phyloP scores from a whole-genome alignment of 2,113 vertebrate genomes.

The Columba livia region DNA sequence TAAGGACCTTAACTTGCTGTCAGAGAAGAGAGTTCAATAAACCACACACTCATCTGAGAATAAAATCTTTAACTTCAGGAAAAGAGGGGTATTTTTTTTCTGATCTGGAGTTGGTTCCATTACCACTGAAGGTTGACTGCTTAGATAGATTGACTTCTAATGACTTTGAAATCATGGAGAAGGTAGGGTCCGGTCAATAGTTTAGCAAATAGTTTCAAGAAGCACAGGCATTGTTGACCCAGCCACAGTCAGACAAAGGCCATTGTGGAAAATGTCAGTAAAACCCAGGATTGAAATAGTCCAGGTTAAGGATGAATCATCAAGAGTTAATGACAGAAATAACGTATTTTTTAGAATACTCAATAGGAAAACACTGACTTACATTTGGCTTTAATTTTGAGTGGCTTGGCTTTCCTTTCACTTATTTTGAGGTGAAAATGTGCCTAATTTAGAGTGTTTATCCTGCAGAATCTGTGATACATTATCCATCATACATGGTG shows the following conservation, averaged over 20 bases:
- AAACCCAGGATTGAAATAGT: not conserved
- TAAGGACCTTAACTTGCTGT: not conserved
- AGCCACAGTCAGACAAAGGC: not conserved
- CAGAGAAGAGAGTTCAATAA: not conserved
- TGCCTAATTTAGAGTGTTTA: not conserved
- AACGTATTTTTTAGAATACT: not conserved
- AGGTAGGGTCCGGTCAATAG: not conserved
- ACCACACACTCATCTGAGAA: not conserved
- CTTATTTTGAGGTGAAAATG: not conserved
- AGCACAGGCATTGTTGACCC: not conserved
- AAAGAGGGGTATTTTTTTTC: not conserved
- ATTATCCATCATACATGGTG: not conserved
- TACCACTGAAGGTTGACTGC: not conserved
- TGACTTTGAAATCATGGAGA: not conserved
- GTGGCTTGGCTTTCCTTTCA: not conserved
- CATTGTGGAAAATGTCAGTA: not conserved
- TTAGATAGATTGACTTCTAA: not conserved
- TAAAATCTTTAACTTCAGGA: not conserved
- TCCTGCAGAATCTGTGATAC: not conserved
- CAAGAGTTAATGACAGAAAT: not conserved
- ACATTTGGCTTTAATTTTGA: constrained; percentile 12
- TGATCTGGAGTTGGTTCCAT: not conserved
- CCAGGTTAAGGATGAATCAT: constrained; percentile 12
- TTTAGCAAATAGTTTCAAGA: not conserved
- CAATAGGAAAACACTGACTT: not conserved